A percentile compares a stretch with the other conserved stretches of the same genome.
Evolutionary conservation across 2,113 vertebrate genomes (phyloP).

Genomic region (Prionailurus bengalensis): DNA sequence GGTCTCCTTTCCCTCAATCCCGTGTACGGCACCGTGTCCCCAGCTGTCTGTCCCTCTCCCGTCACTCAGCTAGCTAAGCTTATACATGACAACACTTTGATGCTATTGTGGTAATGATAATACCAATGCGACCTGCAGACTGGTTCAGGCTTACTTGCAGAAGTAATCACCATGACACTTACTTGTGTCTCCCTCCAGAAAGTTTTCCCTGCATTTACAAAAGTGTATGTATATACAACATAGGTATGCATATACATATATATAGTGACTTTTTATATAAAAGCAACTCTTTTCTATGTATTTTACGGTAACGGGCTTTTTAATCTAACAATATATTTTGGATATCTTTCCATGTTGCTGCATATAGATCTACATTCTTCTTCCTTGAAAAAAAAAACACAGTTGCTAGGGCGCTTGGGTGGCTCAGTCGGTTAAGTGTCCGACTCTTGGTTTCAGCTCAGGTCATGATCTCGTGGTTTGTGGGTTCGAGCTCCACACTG

Average conservation of each 20-base stretch:
- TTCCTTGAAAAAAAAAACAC: neutral
- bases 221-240: neutral
- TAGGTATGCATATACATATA: neutral
- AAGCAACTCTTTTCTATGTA: slow-evolving; percentile 14
- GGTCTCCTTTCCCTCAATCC: neutral
- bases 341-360: neutral
- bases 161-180: neutral
- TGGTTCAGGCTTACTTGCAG: neutral
- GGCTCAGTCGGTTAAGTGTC: neutral
- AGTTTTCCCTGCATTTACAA: slow-evolving; percentile 29
- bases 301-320: slow-evolving; percentile 20
- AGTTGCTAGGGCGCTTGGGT: neutral
- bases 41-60: neutral
- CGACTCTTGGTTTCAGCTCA: neutral
- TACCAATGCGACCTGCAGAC: neutral
- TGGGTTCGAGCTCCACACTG: neutral
- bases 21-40: neutral
- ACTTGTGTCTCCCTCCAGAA: neutral
- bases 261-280: neutral
- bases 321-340: neutral
- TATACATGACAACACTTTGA: neutral
- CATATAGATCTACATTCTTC: neutral
- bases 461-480: neutral
- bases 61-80: neutral
- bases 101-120: neutral